These are phyloP conservation scores for Stratiomys singularior DNA, from an alignment of 2,888 invertebrate species.

Conservation along the genomic window DNA sequence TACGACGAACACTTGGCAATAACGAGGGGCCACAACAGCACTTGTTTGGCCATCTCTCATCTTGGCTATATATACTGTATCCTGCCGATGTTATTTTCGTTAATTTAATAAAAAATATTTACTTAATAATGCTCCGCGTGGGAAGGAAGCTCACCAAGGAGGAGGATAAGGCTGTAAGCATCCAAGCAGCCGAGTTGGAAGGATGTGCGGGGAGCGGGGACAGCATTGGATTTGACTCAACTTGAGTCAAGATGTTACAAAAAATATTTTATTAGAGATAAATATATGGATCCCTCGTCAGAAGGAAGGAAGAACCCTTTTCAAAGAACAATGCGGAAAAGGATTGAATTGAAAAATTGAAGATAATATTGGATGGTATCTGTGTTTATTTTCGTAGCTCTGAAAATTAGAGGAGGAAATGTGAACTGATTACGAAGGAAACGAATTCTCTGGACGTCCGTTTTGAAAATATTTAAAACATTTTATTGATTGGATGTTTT, in stretches of 20 bases:
- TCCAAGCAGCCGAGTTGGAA: not conserved
- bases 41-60: conserved; percentile 1
- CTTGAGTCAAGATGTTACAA: conserved; percentile 20
- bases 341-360: not conserved
- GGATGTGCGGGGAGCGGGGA: not conserved
- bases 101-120: conserved; percentile 43
- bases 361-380: too few relatives aligned
- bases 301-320: not conserved
- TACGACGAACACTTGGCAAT: not conserved
- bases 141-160: not conserved
- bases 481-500: too few relatives aligned
- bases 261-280: not conserved
- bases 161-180: not conserved
- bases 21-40: not conserved
- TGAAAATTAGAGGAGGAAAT: not conserved
- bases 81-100: conserved; percentile 24
- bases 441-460: not conserved
- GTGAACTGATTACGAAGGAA: not conserved
- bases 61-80: not conserved
- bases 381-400: not conserved
- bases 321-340: not conserved
- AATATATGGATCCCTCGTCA: not conserved
- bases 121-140: not conserved
- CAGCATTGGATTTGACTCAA: conserved; percentile 5
- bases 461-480: too few relatives aligned